Conservation (phyloP, 2,113 vertebrate species). For the Notarius lentiginosus region DNA sequence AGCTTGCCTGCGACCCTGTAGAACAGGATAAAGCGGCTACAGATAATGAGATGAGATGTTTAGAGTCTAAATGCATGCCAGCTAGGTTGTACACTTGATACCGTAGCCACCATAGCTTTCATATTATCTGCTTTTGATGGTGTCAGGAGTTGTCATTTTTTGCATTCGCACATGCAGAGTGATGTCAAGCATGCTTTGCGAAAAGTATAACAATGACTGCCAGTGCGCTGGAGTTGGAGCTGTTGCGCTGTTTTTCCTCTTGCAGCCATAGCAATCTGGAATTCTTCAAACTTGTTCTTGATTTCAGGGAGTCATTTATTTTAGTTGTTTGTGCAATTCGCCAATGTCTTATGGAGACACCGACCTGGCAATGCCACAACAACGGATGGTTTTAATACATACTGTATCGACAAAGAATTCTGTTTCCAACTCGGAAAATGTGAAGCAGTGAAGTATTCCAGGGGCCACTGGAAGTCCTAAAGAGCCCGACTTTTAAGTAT, state of each 20-base stretch:
- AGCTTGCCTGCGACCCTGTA: no score
- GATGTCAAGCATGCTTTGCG: constrained; percentile 16
- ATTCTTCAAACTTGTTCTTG: constrained; percentile 1
- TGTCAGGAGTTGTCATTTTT: constrained; percentile 11
- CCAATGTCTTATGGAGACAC: constrained; percentile 1
- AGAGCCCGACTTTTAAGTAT: not conserved
- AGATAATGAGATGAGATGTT: no score
- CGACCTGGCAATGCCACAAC: not conserved
- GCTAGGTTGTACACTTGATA: not conserved
- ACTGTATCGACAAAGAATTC: not conserved
- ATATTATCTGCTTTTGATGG: not conserved
- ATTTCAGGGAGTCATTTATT: not conserved
- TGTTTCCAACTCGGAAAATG: not conserved
- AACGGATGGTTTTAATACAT: not conserved
- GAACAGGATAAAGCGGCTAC: no score
- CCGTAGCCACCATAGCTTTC: not conserved
- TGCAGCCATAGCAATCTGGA: not conserved
- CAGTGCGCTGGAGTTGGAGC: not conserved
- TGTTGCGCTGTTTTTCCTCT: not conserved
- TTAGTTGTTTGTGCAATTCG: not conserved
- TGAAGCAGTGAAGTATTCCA: not conserved
- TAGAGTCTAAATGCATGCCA: constrained; percentile 49
- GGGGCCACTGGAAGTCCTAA: not conserved
- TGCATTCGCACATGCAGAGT: constrained; percentile 5
- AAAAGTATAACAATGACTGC: constrained; percentile 18